A percentile compares a stretch with the other conserved stretches of the same genome.
Evolutionary conservation across 2,113 vertebrate species (phyloP).

Genomic region (Odocoileus hemionus): DNA sequence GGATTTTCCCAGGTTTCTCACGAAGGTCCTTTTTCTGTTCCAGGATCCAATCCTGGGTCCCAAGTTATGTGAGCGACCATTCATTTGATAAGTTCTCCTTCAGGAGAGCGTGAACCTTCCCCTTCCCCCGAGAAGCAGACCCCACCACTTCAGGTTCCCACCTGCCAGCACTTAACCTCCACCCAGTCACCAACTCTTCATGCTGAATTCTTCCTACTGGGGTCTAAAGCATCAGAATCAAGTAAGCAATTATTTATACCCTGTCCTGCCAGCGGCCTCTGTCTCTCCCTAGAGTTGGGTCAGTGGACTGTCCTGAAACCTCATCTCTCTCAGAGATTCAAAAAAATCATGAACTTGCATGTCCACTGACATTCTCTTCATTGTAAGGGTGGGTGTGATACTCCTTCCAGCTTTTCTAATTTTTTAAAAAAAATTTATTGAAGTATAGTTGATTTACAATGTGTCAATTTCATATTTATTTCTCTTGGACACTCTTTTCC

Average conservation of each 20-base stretch:
- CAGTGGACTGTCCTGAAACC: background rate
- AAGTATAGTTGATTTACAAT: background rate
- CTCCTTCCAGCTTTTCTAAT: background rate
- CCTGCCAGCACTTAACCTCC: background rate
- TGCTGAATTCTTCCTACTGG: background rate
- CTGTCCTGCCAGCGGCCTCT: background rate
- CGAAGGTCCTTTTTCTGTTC: background rate
- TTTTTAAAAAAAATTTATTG: background rate
- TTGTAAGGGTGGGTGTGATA: background rate
- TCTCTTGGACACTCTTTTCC: background rate
- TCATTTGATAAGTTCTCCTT: too few species aligned
- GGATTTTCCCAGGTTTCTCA: background rate
- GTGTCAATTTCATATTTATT: background rate
- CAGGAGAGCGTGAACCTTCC: fast-evolving
- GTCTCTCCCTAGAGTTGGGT: background rate
- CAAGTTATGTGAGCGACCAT: fast-evolving
- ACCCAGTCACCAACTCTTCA: background rate
- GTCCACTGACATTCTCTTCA: background rate
- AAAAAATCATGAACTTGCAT: background rate
- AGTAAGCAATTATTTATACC: background rate
- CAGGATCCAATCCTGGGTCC: background rate
- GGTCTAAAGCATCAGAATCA: background rate
- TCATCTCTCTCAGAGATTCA: background rate
- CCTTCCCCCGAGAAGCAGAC: fast-evolving
- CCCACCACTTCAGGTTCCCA: fast-evolving